Conservation (phyloP, 2,797 vertebrate genomes). For the Clarias pachynema region DNA sequence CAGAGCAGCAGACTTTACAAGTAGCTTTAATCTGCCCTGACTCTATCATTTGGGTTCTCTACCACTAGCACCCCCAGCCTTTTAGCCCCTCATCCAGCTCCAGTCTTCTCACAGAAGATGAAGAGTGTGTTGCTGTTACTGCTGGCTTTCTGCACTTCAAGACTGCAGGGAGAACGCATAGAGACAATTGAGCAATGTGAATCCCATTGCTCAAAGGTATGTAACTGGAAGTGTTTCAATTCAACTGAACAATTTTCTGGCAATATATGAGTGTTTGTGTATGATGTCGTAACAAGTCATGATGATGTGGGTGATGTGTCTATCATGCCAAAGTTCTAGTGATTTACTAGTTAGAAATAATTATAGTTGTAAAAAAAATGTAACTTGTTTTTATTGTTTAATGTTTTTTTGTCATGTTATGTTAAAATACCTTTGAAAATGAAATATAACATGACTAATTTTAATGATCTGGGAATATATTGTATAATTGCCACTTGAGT, state of each 20-base stretch:
- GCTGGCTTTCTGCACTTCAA: slow-evolving; percentile 53
- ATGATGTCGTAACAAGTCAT: background rate
- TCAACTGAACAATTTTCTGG: background rate
- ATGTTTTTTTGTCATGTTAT: no score
- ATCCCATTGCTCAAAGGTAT: slow-evolving; percentile 73
- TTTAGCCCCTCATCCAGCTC: background rate
- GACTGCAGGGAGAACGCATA: slow-evolving; percentile 51
- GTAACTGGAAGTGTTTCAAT: background rate
- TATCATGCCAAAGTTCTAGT: background rate
- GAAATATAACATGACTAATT: background rate
- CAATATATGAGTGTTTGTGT: background rate
- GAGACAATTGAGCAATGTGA: slow-evolving; percentile 65
- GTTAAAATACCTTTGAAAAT: background rate
- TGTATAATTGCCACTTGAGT: background rate
- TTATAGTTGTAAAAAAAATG: background rate
- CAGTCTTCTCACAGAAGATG: slow-evolving; percentile 54
- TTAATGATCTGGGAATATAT: background rate
- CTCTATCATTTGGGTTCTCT: background rate
- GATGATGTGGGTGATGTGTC: background rate
- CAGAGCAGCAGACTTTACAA: background rate
- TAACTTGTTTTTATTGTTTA: no score
- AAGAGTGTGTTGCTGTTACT: slow-evolving; percentile 57
- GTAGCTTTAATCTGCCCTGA: background rate
- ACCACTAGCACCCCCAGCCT: background rate
- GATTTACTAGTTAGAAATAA: background rate